Evolutionary conservation across 2,797 vertebrate species (phyloP), one percentile per base, ranked within the genome.

Genomic region (Karalla daura): DNA sequence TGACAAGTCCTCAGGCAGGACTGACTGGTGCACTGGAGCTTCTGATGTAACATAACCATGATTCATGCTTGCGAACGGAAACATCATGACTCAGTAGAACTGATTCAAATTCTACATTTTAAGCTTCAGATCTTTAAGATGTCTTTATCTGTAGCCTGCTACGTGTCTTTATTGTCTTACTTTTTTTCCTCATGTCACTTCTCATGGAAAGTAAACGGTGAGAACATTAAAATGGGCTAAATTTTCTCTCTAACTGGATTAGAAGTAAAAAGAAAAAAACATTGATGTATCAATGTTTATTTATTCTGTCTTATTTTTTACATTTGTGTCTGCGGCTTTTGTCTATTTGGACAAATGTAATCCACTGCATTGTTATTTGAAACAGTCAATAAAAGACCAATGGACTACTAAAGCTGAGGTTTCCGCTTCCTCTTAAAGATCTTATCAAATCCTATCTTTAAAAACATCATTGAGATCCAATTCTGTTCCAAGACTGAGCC

Each of bases 1-100:
- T n/a, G n/a, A n/a, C 64, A 39, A 54, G 25, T 78, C 78, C 63
- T 75, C 62, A 70, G 56, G 56, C 68, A 51, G 69, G 51, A 65
- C 32, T 44, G 44, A 76, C 49, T 36, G 41, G 47, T 59, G 40
- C 51, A 21, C 51, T 50, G 59, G 50, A 75, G 64, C 74, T 79
- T 47, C 51, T 59, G 47, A 60, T 63, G 15, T 45, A 55, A 62
- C 21, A 66, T 37, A 18, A 43, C 37, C 13, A 11, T 17, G 3
- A 66, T n/a, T 63, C 49, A 36, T 59, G 52, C 56, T 78, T 69
- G 27, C 25, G 56, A 46, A 58, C 23, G 27, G 33, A 27, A 69
- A 56, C 36, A 5, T 73, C 7, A 43, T 51, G 52, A 45, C 18
- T 40, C 27, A 52, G 4, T 23, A 21, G 10, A 3, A 37, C 18